Base-by-base conservation (phyloP, 2,888 invertebrate genomes). In the Emmelina monodactyla region DNA sequence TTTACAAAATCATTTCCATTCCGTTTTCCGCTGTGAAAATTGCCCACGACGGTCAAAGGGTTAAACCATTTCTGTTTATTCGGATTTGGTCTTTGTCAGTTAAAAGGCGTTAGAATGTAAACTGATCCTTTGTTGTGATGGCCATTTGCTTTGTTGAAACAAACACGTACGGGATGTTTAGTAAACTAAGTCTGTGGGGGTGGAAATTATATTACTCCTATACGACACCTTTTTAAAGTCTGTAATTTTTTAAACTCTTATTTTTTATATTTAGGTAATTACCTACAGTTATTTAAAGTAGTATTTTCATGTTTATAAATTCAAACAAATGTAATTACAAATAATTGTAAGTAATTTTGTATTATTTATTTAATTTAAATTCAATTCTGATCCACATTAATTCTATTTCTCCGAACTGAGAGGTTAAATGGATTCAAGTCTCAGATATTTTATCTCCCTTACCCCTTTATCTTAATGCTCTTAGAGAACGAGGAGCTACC, bases 1-100 rank as follows among this genome's bases (percentile, higher is more conserved):
- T 68, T 67, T 62, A 50, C 58, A 55, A 69, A 75, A 70, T 70
- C 66, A 68, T 75, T 75, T 70, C 72, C 60, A 73, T 75, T 72
- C 66, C 65, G 62, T 72, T 72, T 79, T 71, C 69, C 70, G 55
- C 58, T 60, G 69, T 69, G 78, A 73, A 79, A 79, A 75, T 78
- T 71, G 68, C 73, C 70, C 67, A 62, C 64, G 65, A 62, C 73
- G 75, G 78, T 75, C 76, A 78, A 79, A 78, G 76, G 79, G 79
- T 76, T 72, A 73, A 67, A 73, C 56, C 70, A 75, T 76, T 66
- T 64, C 62, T 76, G 76, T 78, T 76, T 78, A 76, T 78, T 76
- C 70, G 67, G 71, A 75, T 73, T 70, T 65, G 55, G 63, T 75
- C 71, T 78, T 76, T 76, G 78, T 78, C 72, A 68, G 71, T 70